Evolutionary conservation across 2,113 vertebrate genomes (phyloP).

Genomic region (Amazona vittata): DNA sequence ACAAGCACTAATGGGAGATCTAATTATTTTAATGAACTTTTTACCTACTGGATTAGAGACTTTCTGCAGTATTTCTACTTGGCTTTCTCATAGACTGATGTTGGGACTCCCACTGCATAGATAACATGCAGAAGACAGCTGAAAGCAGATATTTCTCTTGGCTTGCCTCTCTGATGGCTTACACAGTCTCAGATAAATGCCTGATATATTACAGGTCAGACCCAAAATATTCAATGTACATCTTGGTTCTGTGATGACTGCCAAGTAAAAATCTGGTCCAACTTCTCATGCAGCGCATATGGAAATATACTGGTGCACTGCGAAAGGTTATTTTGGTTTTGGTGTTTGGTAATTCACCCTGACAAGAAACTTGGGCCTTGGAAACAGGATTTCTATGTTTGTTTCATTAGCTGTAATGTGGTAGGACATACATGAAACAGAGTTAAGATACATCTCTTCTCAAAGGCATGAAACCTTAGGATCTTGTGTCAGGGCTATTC

Average conservation of each 20-base stretch:
- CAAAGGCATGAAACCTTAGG: background rate
- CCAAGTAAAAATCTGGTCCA: background rate
- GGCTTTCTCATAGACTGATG: background rate
- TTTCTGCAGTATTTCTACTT: background rate
- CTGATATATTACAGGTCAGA: background rate
- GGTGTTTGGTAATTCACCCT: background rate
- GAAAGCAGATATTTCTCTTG: background rate
- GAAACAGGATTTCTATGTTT: background rate
- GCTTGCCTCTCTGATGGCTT: background rate
- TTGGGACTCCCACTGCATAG: background rate
- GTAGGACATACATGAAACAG: background rate
- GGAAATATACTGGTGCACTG: background rate
- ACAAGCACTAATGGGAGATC: background rate
- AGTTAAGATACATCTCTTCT: background rate
- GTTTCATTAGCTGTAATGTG: background rate
- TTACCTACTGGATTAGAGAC: background rate
- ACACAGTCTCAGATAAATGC: background rate
- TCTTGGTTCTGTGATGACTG: background rate
- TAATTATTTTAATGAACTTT: background rate
- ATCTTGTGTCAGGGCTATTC: background rate
- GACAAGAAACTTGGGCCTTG: background rate
- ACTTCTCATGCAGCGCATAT: background rate
- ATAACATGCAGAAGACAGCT: background rate
- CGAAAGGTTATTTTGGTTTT: background rate
- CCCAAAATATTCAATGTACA: background rate